Percentiles rank a stretch among this genome's conserved stretches.
These are phyloP conservation scores for Vanessa atalanta DNA, from an alignment of 1,140 invertebrate genomes.

Conservation along the genomic window DNA sequence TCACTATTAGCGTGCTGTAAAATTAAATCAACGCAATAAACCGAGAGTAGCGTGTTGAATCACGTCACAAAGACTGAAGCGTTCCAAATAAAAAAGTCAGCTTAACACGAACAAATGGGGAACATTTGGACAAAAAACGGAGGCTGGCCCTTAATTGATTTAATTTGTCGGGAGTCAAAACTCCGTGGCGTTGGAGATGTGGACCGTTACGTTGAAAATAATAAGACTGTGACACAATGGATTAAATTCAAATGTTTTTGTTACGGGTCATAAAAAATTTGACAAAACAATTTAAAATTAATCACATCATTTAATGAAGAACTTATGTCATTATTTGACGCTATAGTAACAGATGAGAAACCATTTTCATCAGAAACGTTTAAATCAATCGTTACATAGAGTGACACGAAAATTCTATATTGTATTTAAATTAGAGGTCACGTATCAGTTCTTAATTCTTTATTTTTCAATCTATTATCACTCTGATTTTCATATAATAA, in stretches of 20 bases:
- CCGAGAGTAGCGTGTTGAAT: constrained; percentile 44
- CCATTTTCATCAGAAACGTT: no score
- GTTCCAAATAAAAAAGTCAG: constrained; percentile 56
- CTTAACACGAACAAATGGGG: constrained; percentile 68
- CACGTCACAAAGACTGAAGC: constrained; percentile 45
- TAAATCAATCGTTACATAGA: no score
- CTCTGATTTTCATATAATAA: no score
- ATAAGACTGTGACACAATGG: constrained; percentile 28
- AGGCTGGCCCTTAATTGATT: constrained; percentile 70
- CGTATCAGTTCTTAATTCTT: no score
- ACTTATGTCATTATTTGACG: no score
- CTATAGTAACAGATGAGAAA: not conserved
- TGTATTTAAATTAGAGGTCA: no score
- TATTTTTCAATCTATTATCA: no score
- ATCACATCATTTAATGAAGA: no score
- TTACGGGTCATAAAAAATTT: no score
- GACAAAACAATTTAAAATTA: no score
- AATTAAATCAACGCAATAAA: constrained; percentile 49
- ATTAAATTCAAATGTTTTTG: not conserved
- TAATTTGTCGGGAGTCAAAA: constrained; percentile 74
- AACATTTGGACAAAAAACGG: constrained; percentile 62
- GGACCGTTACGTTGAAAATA: constrained; percentile 29
- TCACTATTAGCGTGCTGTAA: constrained; percentile 28
- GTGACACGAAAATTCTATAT: no score
- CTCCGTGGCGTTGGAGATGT: constrained; percentile 43